phyloP scores from a whole-genome alignment of 1,140 invertebrate genomes.

The Odontomachus brunneus region DNA sequence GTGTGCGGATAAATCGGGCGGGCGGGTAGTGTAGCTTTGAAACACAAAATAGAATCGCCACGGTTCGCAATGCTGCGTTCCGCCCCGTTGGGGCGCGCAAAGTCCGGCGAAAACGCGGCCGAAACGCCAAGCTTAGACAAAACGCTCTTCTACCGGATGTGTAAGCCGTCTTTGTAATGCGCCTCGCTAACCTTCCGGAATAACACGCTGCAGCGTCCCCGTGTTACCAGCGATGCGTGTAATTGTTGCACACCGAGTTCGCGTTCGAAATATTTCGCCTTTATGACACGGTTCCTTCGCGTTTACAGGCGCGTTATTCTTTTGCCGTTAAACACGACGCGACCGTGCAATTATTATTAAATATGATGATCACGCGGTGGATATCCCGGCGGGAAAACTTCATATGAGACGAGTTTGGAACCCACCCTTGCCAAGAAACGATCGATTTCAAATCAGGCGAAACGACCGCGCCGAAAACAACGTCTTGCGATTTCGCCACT shows the following conservation, averaged over 20 bases:
- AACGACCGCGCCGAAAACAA: too few relatives aligned
- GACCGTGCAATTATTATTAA: not conserved
- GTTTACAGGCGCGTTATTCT: not conserved
- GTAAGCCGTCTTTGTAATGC: constrained; percentile 1
- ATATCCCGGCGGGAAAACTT: too few relatives aligned
- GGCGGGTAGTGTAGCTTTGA: not conserved
- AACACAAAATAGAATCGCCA: constrained; percentile 11
- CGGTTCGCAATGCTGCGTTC: not conserved
- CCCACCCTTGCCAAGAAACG: too few relatives aligned
- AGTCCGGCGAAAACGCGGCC: not conserved
- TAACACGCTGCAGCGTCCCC: not conserved
- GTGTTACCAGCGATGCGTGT: not conserved
- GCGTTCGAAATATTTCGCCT: not conserved
- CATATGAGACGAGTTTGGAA: too few relatives aligned
- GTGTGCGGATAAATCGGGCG: constrained; percentile 32
- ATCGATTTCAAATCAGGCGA: too few relatives aligned
- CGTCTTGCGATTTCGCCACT: too few relatives aligned
- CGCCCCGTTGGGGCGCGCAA: constrained; percentile 9
- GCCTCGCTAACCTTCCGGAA: constrained; percentile 6
- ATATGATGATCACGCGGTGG: too few relatives aligned
- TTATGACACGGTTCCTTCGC: not conserved
- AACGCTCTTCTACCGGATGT: constrained; percentile 16
- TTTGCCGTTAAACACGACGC: not conserved
- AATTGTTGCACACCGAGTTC: not conserved
- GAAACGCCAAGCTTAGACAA: constrained; percentile 20